A percentile compares a stretch with the other conserved stretches of the same genome.
Evolutionary conservation across 2,888 invertebrate species (phyloP).

Genomic region (Ctenicera cuprea): DNA sequence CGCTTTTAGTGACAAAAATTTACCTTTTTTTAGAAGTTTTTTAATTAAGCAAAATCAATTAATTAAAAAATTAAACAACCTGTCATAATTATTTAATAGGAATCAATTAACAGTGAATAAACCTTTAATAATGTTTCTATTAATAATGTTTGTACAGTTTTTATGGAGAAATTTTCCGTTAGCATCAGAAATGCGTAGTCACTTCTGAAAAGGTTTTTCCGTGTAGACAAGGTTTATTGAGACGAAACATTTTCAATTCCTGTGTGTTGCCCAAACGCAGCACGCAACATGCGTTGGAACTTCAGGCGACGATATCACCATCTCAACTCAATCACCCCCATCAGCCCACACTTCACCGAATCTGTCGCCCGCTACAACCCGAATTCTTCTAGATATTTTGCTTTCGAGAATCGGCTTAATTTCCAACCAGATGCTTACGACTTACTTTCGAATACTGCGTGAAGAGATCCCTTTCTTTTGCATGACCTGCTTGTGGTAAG

Average conservation of each 20-base stretch:
- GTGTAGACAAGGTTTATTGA: conserved; percentile 28
- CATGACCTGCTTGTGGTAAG: no score
- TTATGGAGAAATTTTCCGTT: not conserved
- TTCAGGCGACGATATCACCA: conserved; percentile 43
- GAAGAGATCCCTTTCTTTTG: no score
- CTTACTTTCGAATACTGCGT: not conserved
- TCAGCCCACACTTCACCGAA: conserved; percentile 36
- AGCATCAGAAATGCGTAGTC: not conserved
- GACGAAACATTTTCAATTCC: conserved; percentile 40
- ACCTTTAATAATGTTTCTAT: no score
- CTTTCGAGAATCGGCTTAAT: conserved; percentile 25
- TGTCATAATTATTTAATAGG: no score
- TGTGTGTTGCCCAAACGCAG: conserved; percentile 26
- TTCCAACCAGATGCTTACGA: conserved; percentile 26
- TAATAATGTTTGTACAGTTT: no score
- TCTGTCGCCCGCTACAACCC: conserved; percentile 24
- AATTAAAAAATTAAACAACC: no score
- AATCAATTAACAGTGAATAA: no score
- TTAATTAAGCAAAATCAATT: no score
- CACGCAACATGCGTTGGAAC: conserved; percentile 39
- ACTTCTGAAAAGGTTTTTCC: conserved; percentile 9
- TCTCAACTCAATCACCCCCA: conserved; percentile 43
- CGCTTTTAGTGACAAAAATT: no score
- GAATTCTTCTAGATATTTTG: conserved; percentile 29
- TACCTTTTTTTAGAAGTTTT: no score